Evolutionary conservation across 2,113 vertebrate genomes (phyloP).

Genomic region (Pteropus alecto): DNA sequence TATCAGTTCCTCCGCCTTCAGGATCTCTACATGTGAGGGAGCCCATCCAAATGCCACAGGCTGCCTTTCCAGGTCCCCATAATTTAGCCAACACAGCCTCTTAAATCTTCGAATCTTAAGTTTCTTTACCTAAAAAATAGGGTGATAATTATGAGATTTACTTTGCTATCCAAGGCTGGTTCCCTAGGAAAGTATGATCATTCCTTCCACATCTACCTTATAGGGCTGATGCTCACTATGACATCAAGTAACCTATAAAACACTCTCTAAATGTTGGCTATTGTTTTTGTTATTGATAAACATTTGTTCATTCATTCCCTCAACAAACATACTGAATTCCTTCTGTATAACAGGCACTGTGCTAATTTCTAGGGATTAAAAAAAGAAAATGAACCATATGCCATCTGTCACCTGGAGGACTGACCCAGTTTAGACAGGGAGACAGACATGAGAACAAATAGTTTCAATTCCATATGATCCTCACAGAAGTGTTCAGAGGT

Average conservation of each 20-base stretch:
- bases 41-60: neutral
- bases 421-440: neutral
- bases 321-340: neutral
- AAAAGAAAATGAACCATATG: conserved; percentile 19
- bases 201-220: neutral
- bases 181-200: neutral
- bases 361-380: conserved; percentile 1
- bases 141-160: neutral
- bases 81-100: neutral
- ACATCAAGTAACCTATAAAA: neutral
- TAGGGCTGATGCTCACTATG: neutral
- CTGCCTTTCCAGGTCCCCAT: neutral
- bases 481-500: neutral
- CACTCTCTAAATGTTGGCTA: neutral
- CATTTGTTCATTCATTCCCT: conserved; percentile 11
- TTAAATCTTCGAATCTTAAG: neutral
- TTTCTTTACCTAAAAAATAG: conserved; percentile 34
- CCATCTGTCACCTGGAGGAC: neutral
- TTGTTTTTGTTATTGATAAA: neutral
- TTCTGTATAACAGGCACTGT: neutral
- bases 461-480: neutral
- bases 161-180: neutral
- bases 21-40: neutral
- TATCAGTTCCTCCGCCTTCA: neutral
- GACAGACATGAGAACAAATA: neutral